Base-by-base conservation (phyloP, 1,140 invertebrate genomes). In the Aleiodes sp. region DNA sequence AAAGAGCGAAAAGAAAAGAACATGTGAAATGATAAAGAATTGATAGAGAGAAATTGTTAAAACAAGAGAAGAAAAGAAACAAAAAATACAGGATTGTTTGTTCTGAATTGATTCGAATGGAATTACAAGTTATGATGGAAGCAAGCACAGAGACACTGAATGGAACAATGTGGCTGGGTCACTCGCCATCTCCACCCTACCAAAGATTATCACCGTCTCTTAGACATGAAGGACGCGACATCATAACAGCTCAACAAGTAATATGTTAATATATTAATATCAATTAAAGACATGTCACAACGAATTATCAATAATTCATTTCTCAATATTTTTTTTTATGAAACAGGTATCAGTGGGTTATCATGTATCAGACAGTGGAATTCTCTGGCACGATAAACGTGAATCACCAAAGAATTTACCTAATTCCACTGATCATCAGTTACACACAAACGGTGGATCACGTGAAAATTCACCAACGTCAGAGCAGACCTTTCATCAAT, bases 71-170 rank as follows among this genome's bases (percentile, higher is more conserved):
- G 33, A 52, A 62, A 24, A 21, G 4, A 56, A 19, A 14, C 16
- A 14, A 35, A 66, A 57, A 56, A 59, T 9, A 37, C n/a, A 39
- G 6, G 31, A 33, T 61, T 37, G 39, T 46, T 52, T 10, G 21
- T 9, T 52, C 4, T 2, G 21, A 41, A 73, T 52, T 16, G 0
- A 6, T 29, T 69, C 73, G 74, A 79, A 83, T 84, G 81, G 82
- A 84, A 73, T 75, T 82, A 26, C 75, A 83, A 76, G 72, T 81
- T 59, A 83, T 81, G 29, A 82, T 84, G 82, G 82, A 84, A 60
- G 46, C 75, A n/a, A 75, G 75, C 31, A 72, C 80, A 60, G 84
- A 79, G 69, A 76, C 78, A 67, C 65, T 82, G 26, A 80, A 79
- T 65, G 79, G 75, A 37, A 56, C 77, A 19, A 81, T 80, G 74